Conservation (phyloP, 2,888 invertebrate genomes). For the Amphiduros pacificus region DNA sequence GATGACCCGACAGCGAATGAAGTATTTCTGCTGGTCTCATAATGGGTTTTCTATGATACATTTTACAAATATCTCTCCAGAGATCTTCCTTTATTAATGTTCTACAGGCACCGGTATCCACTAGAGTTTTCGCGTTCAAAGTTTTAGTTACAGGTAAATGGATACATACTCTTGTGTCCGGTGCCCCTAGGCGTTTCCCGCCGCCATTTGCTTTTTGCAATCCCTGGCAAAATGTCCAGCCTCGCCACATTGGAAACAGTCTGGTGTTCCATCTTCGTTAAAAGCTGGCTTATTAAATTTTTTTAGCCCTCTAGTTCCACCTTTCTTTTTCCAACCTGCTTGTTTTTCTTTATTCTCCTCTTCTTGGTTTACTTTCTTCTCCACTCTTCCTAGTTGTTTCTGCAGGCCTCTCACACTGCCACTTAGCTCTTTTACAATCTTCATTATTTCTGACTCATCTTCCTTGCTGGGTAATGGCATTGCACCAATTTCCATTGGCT, state of each 20-base stretch:
- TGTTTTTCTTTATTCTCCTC: not conserved
- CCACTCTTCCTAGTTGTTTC: not conserved
- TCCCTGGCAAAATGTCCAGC: not conserved
- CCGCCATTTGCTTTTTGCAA: not conserved
- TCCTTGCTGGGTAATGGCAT: no score
- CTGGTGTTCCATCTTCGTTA: not conserved
- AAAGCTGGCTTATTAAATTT: not conserved
- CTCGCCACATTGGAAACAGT: not conserved
- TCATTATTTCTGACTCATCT: not conserved
- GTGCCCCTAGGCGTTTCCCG: slow-evolving; percentile 7
- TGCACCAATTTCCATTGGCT: no score
- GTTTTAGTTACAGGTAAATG: not conserved
- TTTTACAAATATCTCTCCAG: not conserved
- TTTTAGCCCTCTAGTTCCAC: not conserved
- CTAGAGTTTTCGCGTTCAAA: not conserved
- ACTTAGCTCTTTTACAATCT: not conserved
- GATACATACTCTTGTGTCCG: slow-evolving; percentile 5
- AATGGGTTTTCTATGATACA: not conserved
- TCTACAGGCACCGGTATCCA: slow-evolving; percentile 9
- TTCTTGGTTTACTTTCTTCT: not conserved
- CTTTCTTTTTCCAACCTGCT: not conserved
- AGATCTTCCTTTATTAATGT: not conserved
- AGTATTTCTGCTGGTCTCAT: not conserved
- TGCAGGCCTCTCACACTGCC: not conserved
- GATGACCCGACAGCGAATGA: not conserved